These are phyloP conservation scores for Phylloscopus trochilus DNA, from an alignment of 2,113 vertebrate genomes.

Conservation along the genomic window DNA sequence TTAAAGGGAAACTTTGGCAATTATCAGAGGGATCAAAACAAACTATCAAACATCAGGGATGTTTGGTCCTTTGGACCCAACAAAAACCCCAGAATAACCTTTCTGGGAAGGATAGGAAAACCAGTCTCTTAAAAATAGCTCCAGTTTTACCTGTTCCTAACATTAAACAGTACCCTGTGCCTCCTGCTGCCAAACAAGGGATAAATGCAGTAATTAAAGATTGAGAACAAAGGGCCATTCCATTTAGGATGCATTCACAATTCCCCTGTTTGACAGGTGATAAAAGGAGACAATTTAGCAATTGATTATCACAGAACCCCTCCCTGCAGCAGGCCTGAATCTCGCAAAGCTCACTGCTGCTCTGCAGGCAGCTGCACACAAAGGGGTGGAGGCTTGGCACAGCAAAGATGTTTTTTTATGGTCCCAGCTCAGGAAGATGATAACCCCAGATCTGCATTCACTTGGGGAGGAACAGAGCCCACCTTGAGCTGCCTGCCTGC, in stretches of 20 bases:
- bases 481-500: neutral
- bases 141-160: neutral
- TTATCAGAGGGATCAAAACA: neutral
- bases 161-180: neutral
- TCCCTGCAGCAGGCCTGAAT: neutral
- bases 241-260: neutral
- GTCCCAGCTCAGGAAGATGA: neutral
- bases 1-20: neutral
- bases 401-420: fast-evolving
- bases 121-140: neutral
- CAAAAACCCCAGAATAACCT: neutral
- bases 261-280: neutral
- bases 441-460: neutral
- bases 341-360: neutral
- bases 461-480: neutral
- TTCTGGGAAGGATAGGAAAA: neutral
- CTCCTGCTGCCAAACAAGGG: neutral
- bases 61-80: neutral
- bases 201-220: neutral
- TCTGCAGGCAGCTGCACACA: neutral
- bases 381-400: fast-evolving
- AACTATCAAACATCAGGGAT: neutral
- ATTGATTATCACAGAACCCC: neutral
- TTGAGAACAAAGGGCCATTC: neutral
- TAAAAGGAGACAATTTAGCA: neutral